Percentiles rank a stretch among this genome's conserved stretches.
Conservation (phyloP, 2,888 invertebrate species). For the Patella ulyssiponensis region DNA sequence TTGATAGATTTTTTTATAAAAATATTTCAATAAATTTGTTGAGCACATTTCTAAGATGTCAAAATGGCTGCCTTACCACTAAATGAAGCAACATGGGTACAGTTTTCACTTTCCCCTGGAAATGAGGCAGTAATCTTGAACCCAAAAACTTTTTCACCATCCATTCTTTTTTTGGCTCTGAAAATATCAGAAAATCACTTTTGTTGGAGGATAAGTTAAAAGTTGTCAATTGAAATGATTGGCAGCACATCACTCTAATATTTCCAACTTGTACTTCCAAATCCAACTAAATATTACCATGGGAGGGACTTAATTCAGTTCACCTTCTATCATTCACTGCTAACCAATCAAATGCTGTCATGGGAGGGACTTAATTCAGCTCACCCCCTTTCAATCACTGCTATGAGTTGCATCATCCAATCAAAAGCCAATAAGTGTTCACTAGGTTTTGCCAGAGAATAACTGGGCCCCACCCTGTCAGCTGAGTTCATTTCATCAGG, state of each 20-base stretch:
- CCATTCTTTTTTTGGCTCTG: constrained; percentile 88
- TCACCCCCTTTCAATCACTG: background rate
- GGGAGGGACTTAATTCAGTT: background rate
- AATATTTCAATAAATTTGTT: too few species aligned
- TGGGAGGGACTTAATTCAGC: background rate
- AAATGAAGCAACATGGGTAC: background rate
- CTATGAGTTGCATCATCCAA: constrained; percentile 3
- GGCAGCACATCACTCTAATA: background rate
- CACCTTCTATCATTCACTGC: background rate
- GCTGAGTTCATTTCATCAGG: too few species aligned
- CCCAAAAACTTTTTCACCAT: constrained; percentile 87
- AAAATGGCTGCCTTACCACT: constrained; percentile 12
- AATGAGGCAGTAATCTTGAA: constrained; percentile 74
- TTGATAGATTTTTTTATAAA: too few species aligned
- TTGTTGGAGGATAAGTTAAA: constrained; percentile 9
- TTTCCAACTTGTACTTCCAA: background rate
- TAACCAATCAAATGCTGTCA: too few species aligned
- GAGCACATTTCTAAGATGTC: too few species aligned
- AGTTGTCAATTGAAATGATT: background rate
- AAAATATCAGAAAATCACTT: constrained; percentile 35
- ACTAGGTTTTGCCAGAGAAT: too few species aligned
- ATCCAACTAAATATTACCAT: too few species aligned
- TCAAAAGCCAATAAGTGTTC: background rate
- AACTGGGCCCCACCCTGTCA: too few species aligned
- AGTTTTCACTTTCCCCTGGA: background rate